Evolutionary conservation across 1,140 invertebrate species (phyloP), one percentile per base, ranked within the genome.

Genomic region (Temnothorax curvispinosus): DNA sequence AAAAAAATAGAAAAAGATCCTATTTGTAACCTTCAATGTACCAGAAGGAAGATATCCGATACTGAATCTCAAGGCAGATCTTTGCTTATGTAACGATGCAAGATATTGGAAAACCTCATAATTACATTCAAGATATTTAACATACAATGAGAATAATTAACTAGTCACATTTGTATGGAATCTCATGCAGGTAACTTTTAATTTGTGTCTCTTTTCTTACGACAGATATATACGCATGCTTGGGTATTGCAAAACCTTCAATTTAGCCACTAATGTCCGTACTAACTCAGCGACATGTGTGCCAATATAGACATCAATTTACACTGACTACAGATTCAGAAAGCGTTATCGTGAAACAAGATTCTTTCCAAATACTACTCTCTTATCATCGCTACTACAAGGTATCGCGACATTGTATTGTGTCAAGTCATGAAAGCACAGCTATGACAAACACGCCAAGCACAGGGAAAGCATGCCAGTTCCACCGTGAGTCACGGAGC

Each of bases 1-100:
- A 97, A 97, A 93, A 93, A 72, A 72, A 85, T 78, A 32, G 3
- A 27, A 71, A 71, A 75, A 0, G 1, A 2, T 72, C 7, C 3
- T n/a, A 27, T 38, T 56, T 81, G 38, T 71, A 71, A 41, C 18
- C 54, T 8, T 56, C 5, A 81, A 71, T 32, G 9, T 56, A 32
- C 44, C 0, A 2, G 27, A 44, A 58, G 7, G 6, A 67, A 52
- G 21, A 41, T 21, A n/a, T 80, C 6, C 54, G 2, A 18, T 13
- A 71, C 11, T 52, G n/a, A 13, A 9, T 71, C 41, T 50, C 11
- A 56, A 56, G 56, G 27, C 15, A 71, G 3, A 13, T 54, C 8
- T 69, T 1, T 44, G 9, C 47, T 69, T 81, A 71, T 56, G 7
- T 80, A 69, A 80, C 38, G 64, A 27, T 32, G 21, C 21, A n/a